Conservation (phyloP, 2,888 invertebrate genomes). For the Drosophila nr. medialis region DNA sequence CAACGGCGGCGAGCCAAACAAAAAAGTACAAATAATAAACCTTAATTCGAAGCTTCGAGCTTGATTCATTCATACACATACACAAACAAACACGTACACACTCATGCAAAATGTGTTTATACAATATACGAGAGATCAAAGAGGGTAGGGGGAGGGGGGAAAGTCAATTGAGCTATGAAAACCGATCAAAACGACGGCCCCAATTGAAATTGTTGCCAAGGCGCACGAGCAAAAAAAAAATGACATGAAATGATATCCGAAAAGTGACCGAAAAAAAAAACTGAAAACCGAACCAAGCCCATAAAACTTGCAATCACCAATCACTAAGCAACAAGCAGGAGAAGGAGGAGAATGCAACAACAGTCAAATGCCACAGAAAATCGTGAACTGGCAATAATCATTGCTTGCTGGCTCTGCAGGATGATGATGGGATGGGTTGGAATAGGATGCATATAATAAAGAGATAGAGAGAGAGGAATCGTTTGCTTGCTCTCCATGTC, state of each 20-base stretch:
- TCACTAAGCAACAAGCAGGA: constrained; percentile 31
- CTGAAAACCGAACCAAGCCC: constrained; percentile 49
- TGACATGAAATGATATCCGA: constrained; percentile 60
- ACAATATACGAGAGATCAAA: constrained; percentile 45
- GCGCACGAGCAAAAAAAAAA: constrained; percentile 49
- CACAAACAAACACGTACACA: constrained; percentile 20
- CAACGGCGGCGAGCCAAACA: constrained; percentile 10
- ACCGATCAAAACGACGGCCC: constrained; percentile 65
- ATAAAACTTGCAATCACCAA: constrained; percentile 57
- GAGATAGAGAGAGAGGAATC: not conserved
- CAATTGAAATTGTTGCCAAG: constrained; percentile 73
- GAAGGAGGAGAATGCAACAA: constrained; percentile 20
- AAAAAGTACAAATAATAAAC: constrained; percentile 68
- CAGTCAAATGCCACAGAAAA: constrained; percentile 72
- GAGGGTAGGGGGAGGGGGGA: not conserved
- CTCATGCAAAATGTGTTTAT: constrained; percentile 31
- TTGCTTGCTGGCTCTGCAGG: constrained; percentile 38
- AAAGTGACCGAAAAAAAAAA: constrained; percentile 34
- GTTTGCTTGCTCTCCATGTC: not conserved
- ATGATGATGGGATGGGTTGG: constrained; percentile 21
- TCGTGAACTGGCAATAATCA: constrained; percentile 76
- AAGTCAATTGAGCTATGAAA: constrained; percentile 71
- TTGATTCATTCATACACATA: constrained; percentile 73
- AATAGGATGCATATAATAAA: constrained; percentile 17
- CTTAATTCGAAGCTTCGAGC: constrained; percentile 73